phyloP scores from a whole-genome alignment of 2,888 invertebrate species.

The Pterobdella sp. region DNA sequence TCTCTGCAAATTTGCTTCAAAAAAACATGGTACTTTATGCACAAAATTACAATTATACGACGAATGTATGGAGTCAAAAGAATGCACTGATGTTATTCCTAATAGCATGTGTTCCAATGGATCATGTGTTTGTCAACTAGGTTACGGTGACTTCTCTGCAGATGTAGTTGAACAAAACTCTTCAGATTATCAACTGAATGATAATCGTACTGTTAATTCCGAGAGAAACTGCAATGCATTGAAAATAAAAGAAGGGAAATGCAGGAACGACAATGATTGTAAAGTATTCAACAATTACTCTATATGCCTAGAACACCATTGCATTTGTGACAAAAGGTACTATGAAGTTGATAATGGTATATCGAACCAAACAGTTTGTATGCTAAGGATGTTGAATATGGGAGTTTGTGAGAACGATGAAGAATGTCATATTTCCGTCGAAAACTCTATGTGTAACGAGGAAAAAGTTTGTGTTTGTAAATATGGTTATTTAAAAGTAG shows the following conservation, averaged over 20 bases:
- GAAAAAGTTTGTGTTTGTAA: not conserved
- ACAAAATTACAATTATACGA: not conserved
- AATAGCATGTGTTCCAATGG: conserved; percentile 3
- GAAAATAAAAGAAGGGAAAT: not conserved
- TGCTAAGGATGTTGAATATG: not conserved
- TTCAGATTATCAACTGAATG: no score
- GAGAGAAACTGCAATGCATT: no score
- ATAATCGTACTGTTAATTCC: no score
- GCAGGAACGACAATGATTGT: not conserved
- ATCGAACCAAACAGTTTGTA: not conserved
- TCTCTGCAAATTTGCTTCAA: not conserved
- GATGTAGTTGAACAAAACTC: no score
- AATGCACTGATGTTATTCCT: not conserved
- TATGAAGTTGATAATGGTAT: not conserved
- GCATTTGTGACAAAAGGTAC: conserved; percentile 12
- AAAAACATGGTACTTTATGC: not conserved
- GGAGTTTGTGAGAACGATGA: not conserved
- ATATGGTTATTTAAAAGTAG: not conserved
- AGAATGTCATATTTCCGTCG: conserved; percentile 1
- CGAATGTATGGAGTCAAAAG: not conserved
- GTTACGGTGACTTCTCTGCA: not conserved
- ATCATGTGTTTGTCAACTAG: not conserved
- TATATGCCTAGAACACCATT: not conserved
- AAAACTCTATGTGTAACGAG: not conserved
- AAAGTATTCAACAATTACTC: not conserved